Conservation (phyloP, 37 sponge, comb jelly and placozoan genomes). For the Cliona cf. orientalis region DNA sequence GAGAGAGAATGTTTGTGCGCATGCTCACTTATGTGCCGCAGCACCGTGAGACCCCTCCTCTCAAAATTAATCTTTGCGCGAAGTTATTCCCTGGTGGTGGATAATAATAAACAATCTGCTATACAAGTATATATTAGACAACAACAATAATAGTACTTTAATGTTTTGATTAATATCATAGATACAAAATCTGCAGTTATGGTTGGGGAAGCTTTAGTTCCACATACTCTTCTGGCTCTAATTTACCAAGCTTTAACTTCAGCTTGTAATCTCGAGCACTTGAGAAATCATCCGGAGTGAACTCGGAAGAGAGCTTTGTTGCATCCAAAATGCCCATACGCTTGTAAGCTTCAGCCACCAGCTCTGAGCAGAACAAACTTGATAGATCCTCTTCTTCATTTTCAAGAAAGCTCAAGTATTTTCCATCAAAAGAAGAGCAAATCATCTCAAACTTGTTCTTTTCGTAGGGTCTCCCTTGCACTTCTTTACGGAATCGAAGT, state of each 20-base stretch:
- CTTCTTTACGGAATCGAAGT: slow-evolving; percentile 48
- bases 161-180: too few species aligned
- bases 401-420: slow-evolving; percentile 47
- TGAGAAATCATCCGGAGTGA: slow-evolving; percentile 69
- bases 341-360: slow-evolving; percentile 67
- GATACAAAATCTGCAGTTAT: too few species aligned
- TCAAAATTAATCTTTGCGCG: too few species aligned
- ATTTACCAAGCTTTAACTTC: not conserved
- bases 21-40: not conserved
- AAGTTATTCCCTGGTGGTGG: too few species aligned
- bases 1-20: slow-evolving; percentile 3
- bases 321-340: slow-evolving; percentile 30
- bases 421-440: slow-evolving; percentile 53
- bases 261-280: slow-evolving; percentile 21
- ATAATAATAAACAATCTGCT: too few species aligned
- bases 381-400: slow-evolving; percentile 67
- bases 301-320: slow-evolving; percentile 46
- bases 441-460: slow-evolving; percentile 59
- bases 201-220: not conserved
- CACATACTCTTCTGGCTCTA: not conserved
- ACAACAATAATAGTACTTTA: too few species aligned
- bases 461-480: slow-evolving; percentile 58
- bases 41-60: too few species aligned
- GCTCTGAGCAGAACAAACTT: slow-evolving; percentile 70
- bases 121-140: too few species aligned